Percentiles rank a stretch among this genome's conserved stretches.
phyloP scores from a whole-genome alignment of 2,888 invertebrate genomes.

The Odontocerum albicorne region DNA sequence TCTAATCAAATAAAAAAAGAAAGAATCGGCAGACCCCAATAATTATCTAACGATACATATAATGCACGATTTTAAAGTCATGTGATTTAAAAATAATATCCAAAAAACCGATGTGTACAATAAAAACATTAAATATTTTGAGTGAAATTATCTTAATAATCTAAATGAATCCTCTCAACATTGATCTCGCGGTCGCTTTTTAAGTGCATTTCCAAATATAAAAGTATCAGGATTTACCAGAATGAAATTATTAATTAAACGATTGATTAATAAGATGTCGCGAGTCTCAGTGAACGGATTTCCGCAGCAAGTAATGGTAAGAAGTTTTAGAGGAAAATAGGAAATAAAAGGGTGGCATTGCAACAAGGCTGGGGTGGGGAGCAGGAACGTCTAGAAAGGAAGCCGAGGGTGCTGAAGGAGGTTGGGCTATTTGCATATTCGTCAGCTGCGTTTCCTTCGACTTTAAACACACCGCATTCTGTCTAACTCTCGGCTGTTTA shows the following conservation, averaged over 20 bases:
- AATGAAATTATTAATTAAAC: background rate
- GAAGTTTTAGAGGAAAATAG: constrained; percentile 40
- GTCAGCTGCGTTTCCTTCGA: constrained; percentile 55
- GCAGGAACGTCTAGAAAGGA: constrained; percentile 2
- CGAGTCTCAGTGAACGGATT: background rate
- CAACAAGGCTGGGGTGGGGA: background rate
- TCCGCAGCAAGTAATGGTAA: background rate
- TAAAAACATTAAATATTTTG: too few species aligned
- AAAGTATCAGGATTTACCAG: too few species aligned
- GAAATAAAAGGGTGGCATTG: constrained; percentile 46
- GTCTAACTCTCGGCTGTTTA: constrained; percentile 3
- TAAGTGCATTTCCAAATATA: too few species aligned
- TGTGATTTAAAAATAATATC: too few species aligned
- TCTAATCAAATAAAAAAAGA: too few species aligned
- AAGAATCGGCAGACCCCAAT: too few species aligned
- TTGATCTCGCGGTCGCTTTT: too few species aligned
- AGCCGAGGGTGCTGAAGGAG: constrained; percentile 3
- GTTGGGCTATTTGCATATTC: constrained; percentile 50
- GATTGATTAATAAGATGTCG: background rate
- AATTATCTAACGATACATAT: too few species aligned
- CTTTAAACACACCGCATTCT: constrained; percentile 41
- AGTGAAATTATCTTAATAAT: too few species aligned
- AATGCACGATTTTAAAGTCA: too few species aligned
- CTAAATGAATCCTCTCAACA: too few species aligned
- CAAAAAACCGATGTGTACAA: too few species aligned